Base-by-base conservation (phyloP, 2,797 vertebrate genomes). In the Lepidocolaptes lacrymiger region DNA sequence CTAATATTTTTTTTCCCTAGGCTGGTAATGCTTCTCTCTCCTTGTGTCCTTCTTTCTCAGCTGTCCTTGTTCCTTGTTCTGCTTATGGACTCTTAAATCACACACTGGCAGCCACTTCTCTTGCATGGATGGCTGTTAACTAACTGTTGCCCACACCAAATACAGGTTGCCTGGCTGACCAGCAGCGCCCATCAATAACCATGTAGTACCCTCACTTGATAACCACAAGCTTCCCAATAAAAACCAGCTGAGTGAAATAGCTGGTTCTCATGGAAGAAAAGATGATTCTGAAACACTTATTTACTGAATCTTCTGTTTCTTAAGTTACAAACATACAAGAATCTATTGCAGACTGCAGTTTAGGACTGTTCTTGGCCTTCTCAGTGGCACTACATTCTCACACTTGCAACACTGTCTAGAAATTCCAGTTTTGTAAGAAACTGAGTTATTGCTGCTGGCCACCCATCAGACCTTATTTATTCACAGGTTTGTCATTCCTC, bases 401-500 rank as follows among this genome's bases (percentile, higher is more conserved):
- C 44, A 27, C 46, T 76, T 76, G 51, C 66, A 81, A 48, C 30
- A 28, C 51, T 63, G 48, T 56, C 85, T 71, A 83, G 78, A 89
- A 74, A 73, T 93, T 77, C 44, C 44, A 74, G 68, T 80, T 95
- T 67, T 74, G 44, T 92, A 85, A 89, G 77, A 84, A 87, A 69
- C 15, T 48, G 24, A 28, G 46, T 56, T 1, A 2, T 59, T 89
- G 67, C 52, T 93, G 43, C 81, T 91, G 59, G 54, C 37, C 67
- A 85, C 18, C 41, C 51, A 52, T 63, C 55, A 63, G 75, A 54
- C 44, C 44, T 85, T 67, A 55, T 32, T 89, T 87, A 80, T 59
- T 80, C 72, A 77, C 37, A 85, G 34, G 39, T 63, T 36, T 87
- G 64, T 77, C 67, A 49, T 74, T 85, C 30, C 64, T 80, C 82